phyloP scores from a whole-genome alignment of 2,797 vertebrate species.

The Lutjanus argentimaculatus region DNA sequence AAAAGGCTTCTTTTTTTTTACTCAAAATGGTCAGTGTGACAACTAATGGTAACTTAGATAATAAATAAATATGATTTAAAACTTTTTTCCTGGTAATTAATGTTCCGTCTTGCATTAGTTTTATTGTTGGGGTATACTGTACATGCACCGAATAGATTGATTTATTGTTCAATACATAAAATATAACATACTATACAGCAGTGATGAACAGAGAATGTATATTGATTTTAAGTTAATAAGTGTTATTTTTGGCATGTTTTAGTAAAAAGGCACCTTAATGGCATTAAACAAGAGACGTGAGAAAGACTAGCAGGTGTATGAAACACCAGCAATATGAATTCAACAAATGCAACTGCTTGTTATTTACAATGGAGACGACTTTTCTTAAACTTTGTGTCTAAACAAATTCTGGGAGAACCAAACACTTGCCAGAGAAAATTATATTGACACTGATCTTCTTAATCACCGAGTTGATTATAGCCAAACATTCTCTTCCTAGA shows the following conservation, averaged over 20 bases:
- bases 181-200: background rate
- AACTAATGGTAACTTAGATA: background rate
- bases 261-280: background rate
- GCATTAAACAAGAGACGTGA: background rate
- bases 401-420: background rate
- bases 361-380: background rate
- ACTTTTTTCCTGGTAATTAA: background rate
- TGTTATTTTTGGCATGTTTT: constrained; percentile 4
- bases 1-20: background rate
- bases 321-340: background rate
- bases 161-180: no score
- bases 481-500: constrained; percentile 5
- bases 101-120: background rate
- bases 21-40: background rate
- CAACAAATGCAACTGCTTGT: no score
- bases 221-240: background rate
- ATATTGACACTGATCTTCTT: constrained; percentile 13
- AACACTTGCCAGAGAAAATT: background rate
- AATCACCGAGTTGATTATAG: constrained; percentile 8
- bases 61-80: background rate
- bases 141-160: background rate
- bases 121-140: background rate
- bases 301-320: background rate
- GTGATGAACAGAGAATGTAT: background rate
- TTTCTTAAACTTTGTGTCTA: background rate